These are phyloP conservation scores for Caenorhabditis panamensis DNA, from an alignment of 2,888 invertebrate genomes.

Conservation along the genomic window DNA sequence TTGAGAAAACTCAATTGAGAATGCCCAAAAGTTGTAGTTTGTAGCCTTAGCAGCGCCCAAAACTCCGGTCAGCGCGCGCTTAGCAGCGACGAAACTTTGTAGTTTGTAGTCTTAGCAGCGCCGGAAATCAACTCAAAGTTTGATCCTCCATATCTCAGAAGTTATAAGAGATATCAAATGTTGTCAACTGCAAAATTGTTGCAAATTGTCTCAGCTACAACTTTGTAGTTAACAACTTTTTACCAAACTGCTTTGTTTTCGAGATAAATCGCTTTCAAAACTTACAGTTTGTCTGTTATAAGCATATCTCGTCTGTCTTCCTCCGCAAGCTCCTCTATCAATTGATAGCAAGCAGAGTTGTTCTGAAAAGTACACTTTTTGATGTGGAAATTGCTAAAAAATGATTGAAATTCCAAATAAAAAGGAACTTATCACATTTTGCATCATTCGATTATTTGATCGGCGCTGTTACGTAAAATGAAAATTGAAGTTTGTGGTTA, in stretches of 20 bases:
- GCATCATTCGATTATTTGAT: constrained; percentile 52
- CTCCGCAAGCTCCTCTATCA: constrained; percentile 80
- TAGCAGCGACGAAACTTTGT: neutral
- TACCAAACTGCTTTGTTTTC: too few relatives aligned
- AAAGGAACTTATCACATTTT: constrained; percentile 47
- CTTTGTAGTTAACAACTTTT: too few relatives aligned
- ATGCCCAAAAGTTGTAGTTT: too few relatives aligned
- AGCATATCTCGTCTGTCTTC: constrained; percentile 79
- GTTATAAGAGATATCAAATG: too few relatives aligned
- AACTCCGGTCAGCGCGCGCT: too few relatives aligned
- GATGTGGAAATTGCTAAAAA: neutral
- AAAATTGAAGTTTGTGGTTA: constrained; percentile 1
- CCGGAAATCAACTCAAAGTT: too few relatives aligned
- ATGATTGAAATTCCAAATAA: neutral
- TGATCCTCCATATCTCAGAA: too few relatives aligned
- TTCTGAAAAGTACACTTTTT: constrained; percentile 70
- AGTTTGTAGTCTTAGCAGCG: neutral
- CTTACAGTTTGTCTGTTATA: constrained; percentile 79
- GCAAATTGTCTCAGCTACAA: too few relatives aligned
- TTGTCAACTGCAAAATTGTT: too few relatives aligned
- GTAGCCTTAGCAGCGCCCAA: too few relatives aligned
- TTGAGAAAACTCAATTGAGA: neutral
- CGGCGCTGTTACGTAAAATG: constrained; percentile 68
- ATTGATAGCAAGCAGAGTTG: constrained; percentile 80
- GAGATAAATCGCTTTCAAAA: too few relatives aligned